Conservation (phyloP, 2,888 invertebrate genomes). For the Phymatocera aterrima region DNA sequence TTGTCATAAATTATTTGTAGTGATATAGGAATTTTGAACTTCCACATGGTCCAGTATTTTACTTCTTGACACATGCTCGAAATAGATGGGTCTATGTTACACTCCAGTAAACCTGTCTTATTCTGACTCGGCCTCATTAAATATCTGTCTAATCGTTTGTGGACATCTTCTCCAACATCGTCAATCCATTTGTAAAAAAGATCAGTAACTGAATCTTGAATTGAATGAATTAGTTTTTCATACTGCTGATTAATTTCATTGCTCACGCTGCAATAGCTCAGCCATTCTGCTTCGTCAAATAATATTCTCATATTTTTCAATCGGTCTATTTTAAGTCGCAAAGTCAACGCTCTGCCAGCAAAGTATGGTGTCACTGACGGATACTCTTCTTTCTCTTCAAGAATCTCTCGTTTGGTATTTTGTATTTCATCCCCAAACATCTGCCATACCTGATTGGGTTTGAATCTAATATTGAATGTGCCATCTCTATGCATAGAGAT, state of each 20-base stretch:
- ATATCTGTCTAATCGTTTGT: conserved; percentile 81
- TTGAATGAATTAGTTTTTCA: conserved; percentile 79
- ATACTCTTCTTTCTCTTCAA: conserved; percentile 79
- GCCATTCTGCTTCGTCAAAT: conserved; percentile 86
- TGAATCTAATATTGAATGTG: neutral
- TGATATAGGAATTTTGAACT: conserved; percentile 83
- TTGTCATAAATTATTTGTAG: conserved; percentile 81
- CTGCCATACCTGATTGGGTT: conserved; percentile 79
- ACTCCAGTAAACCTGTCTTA: conserved; percentile 81
- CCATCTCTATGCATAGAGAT: too few species aligned
- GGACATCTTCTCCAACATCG: conserved; percentile 79
- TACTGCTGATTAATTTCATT: conserved; percentile 84
- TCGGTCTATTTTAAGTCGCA: conserved; percentile 82
- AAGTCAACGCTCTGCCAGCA: conserved; percentile 84
- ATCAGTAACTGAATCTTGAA: conserved; percentile 77
- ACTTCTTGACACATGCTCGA: conserved; percentile 85
- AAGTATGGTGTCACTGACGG: conserved; percentile 83
- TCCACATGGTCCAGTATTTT: conserved; percentile 84
- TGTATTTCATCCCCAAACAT: conserved; percentile 87
- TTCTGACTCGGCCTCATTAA: conserved; percentile 83
- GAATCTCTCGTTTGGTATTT: conserved; percentile 83
- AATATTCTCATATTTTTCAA: conserved; percentile 79
- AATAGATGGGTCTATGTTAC: conserved; percentile 86
- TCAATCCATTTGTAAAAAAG: conserved; percentile 79
- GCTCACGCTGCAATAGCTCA: conserved; percentile 85